Conservation (phyloP, 2,797 vertebrate genomes). For the Carduelis carduelis region DNA sequence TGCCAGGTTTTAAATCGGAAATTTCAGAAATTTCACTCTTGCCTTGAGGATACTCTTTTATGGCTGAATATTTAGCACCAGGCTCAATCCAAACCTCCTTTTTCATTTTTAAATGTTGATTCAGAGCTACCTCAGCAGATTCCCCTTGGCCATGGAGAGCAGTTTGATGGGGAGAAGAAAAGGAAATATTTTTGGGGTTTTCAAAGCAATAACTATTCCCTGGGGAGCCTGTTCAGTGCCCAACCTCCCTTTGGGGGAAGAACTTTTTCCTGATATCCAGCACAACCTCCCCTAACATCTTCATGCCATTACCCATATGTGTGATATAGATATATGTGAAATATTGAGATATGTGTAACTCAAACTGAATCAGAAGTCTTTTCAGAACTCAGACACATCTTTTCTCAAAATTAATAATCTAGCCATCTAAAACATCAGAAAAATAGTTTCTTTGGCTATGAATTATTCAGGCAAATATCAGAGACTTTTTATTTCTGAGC, state of each 20-base stretch:
- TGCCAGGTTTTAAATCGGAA: not conserved
- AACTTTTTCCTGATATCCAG: not conserved
- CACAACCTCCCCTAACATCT: not conserved
- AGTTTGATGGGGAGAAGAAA: not conserved
- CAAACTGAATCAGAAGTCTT: slow-evolving; percentile 15
- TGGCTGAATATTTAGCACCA: not conserved
- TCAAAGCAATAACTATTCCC: not conserved
- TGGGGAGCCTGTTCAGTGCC: not conserved
- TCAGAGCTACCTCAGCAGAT: not conserved
- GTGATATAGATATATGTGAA: not conserved
- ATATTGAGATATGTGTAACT: not conserved
- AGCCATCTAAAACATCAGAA: not conserved
- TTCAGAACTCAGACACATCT: not conserved
- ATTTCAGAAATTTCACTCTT: not conserved
- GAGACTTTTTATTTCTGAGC: slow-evolving; percentile 8
- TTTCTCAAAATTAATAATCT: not conserved
- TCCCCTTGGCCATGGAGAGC: not conserved
- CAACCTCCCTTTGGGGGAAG: not conserved
- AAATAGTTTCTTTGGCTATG: not conserved
- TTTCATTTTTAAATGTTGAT: not conserved
- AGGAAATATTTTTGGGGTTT: not conserved
- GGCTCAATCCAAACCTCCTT: not conserved
- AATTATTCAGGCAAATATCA: slow-evolving; percentile 56
- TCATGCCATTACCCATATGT: not conserved
- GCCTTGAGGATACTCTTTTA: not conserved